Evolutionary conservation across 2,888 invertebrate genomes (phyloP).

Genomic region (Caenorhabditis doughertyi): DNA sequence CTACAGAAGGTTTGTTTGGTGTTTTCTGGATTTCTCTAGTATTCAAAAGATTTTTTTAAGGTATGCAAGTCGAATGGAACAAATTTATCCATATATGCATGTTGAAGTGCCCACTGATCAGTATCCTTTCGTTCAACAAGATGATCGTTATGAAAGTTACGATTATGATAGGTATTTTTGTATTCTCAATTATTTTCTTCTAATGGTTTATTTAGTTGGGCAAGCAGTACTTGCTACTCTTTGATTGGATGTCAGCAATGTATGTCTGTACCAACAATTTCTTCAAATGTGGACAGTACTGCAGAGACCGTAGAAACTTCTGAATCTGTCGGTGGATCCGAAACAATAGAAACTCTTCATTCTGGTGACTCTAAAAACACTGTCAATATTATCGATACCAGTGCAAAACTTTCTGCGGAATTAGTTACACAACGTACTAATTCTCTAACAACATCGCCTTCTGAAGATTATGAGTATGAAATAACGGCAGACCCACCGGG

Average conservation of each 20-base stretch:
- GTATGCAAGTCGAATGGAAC: constrained; percentile 54
- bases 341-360: constrained; percentile 3
- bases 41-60: constrained; percentile 12
- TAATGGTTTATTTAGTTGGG: constrained; percentile 44
- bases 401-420: constrained; percentile 34
- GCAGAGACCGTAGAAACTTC: constrained; percentile 11
- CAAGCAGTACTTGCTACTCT: constrained; percentile 48
- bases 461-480: constrained; percentile 65
- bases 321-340: background rate
- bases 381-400: constrained; percentile 8
- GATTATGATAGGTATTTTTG: constrained; percentile 28
- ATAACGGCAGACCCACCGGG: constrained; percentile 66
- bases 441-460: background rate
- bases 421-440: constrained; percentile 3
- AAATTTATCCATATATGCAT: constrained; percentile 60
- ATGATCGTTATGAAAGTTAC: constrained; percentile 28
- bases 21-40: too few species aligned
- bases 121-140: constrained; percentile 47
- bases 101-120: constrained; percentile 48
- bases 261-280: constrained; percentile 19
- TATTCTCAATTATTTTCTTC: background rate
- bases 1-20: constrained; percentile 39
- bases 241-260: constrained; percentile 58
- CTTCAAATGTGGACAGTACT: constrained; percentile 4
- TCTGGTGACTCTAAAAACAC: constrained; percentile 52